Evolutionary conservation across 2,888 invertebrate species (phyloP).

Genomic region (Agriopis aurantiaria): DNA sequence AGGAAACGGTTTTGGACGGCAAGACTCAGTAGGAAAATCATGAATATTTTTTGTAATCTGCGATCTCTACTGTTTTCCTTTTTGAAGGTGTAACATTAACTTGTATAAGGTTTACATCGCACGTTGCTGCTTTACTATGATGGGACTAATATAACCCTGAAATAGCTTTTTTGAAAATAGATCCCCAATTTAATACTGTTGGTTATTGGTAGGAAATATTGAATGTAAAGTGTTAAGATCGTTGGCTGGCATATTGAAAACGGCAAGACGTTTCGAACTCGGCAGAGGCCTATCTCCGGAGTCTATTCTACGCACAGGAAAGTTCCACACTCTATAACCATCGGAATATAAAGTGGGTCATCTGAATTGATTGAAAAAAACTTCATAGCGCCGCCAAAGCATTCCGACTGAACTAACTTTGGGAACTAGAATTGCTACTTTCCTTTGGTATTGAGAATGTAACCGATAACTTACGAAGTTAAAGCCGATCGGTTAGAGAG

Average conservation of each 20-base stretch:
- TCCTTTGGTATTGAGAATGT: constrained; percentile 33
- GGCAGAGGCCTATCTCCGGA: constrained; percentile 51
- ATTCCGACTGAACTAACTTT: constrained; percentile 31
- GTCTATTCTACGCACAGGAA: constrained; percentile 52
- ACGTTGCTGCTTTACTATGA: no score
- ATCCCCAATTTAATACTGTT: no score
- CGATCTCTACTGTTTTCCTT: neutral
- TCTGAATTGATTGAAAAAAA: constrained; percentile 72
- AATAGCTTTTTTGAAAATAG: no score
- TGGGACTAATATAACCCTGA: no score
- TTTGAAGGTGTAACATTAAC: no score
- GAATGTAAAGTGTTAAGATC: no score
- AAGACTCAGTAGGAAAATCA: no score
- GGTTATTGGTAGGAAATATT: no score
- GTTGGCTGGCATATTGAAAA: neutral
- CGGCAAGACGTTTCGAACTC: constrained; percentile 32
- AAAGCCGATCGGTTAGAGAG: constrained; percentile 15
- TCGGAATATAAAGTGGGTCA: constrained; percentile 73
- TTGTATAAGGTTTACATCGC: no score
- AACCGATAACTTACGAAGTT: constrained; percentile 33
- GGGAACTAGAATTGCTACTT: constrained; percentile 35
- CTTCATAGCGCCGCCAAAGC: constrained; percentile 48
- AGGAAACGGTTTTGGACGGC: no score
- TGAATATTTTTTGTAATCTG: no score
- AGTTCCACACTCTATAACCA: constrained; percentile 71